phyloP scores from a whole-genome alignment of 2,797 vertebrate genomes.

The Sebastes miniatus region DNA sequence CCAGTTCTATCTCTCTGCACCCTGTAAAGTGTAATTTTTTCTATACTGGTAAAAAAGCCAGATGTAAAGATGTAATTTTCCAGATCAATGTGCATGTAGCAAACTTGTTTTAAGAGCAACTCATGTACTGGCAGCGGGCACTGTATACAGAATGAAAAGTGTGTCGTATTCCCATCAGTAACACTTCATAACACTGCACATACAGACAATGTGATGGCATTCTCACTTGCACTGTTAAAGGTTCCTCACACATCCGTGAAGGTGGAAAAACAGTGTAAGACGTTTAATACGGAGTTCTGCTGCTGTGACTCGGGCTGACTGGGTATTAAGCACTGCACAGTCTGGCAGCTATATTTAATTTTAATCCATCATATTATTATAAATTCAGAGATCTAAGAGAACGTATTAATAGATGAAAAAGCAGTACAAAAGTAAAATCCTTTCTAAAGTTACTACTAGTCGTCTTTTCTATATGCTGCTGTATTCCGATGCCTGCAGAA shows the following conservation, averaged over 20 bases:
- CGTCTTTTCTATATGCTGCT: not conserved
- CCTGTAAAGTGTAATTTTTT: slow-evolving; percentile 3
- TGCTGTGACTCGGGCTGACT: slow-evolving; percentile 28
- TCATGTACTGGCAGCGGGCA: not conserved
- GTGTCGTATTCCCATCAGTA: not conserved
- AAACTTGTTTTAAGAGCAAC: not conserved
- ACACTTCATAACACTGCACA: not conserved
- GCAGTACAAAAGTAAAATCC: slow-evolving; percentile 4
- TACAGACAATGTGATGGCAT: not conserved
- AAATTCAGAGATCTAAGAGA: slow-evolving; percentile 28
- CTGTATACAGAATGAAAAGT: not conserved
- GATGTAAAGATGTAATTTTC: slow-evolving; percentile 7
- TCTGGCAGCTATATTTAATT: slow-evolving; percentile 54
- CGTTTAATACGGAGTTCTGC: slow-evolving; percentile 15
- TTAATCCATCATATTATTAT: slow-evolving; percentile 41
- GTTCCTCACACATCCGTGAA: slow-evolving; percentile 16
- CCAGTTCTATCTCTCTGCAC: not conserved
- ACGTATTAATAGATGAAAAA: slow-evolving; percentile 31
- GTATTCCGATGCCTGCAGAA: slow-evolving; percentile 18
- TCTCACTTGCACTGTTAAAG: not conserved
- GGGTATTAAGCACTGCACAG: slow-evolving; percentile 39
- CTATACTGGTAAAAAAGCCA: not conserved
- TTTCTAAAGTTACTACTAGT: not conserved
- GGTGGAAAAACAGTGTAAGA: slow-evolving; percentile 2
- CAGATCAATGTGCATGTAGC: slow-evolving; percentile 3